phyloP scores from a whole-genome alignment of 2,888 invertebrate species.

The Dromius quadrimaculatus region DNA sequence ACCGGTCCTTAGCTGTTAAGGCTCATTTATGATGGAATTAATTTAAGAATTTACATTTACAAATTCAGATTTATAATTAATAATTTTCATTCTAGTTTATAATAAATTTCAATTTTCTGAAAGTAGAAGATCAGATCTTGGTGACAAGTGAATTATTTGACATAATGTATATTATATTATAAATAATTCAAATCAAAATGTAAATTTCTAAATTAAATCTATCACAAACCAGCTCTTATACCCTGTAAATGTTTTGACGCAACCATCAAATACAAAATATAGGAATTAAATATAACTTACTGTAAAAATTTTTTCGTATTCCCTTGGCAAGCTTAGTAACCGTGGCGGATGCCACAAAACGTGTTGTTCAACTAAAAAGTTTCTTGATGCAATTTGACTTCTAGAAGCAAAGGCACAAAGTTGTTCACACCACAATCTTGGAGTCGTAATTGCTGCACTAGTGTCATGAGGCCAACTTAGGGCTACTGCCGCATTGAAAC shows the following conservation, averaged over 20 bases:
- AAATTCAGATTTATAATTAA: too few species aligned
- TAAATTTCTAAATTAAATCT: too few species aligned
- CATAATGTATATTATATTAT: background rate
- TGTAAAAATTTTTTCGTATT: conserved; percentile 93
- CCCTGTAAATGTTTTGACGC: too few species aligned
- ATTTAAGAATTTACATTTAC: too few species aligned
- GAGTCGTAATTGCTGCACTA: conserved; percentile 67
- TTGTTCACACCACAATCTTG: conserved; percentile 78
- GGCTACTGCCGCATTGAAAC: conserved; percentile 75
- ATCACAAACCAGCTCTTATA: too few species aligned
- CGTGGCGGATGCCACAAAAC: conserved; percentile 85
- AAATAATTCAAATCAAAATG: too few species aligned
- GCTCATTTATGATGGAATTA: too few species aligned
- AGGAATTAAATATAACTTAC: conserved; percentile 63
- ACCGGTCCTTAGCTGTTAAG: too few species aligned
- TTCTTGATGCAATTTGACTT: conserved; percentile 74
- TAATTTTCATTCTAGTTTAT: too few species aligned
- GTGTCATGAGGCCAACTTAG: conserved; percentile 72
- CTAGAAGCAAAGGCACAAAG: conserved; percentile 70
- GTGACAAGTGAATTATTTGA: too few species aligned
- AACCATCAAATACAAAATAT: background rate
- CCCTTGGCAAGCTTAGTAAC: conserved; percentile 86
- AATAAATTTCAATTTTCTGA: too few species aligned
- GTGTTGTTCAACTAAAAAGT: conserved; percentile 80
- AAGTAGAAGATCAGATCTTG: too few species aligned